Percentiles rank a stretch among this genome's conserved stretches.
Conservation (phyloP, 2,888 invertebrate genomes). For the Megaustenia siamemsis region DNA sequence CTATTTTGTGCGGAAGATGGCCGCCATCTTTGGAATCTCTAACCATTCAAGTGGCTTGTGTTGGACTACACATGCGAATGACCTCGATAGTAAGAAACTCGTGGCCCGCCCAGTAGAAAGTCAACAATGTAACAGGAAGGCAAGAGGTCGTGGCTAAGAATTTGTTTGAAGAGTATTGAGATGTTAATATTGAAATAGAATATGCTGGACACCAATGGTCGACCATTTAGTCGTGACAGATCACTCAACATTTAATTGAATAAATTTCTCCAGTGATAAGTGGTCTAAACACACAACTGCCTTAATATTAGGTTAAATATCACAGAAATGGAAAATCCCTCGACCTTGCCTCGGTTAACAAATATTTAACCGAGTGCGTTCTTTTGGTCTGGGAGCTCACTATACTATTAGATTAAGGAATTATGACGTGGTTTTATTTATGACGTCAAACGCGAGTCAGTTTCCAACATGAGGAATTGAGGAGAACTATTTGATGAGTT, state of each 20-base stretch:
- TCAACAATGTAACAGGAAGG: too few relatives aligned
- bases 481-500: conserved; percentile 2
- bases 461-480: background rate
- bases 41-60: too few relatives aligned
- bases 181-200: conserved; percentile 1
- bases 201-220: background rate
- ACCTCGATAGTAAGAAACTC: too few relatives aligned
- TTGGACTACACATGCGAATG: too few relatives aligned
- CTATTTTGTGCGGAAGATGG: too few relatives aligned
- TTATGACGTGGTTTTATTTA: background rate
- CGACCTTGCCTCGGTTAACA: background rate
- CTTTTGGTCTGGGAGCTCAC: background rate
- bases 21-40: too few relatives aligned
- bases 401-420: background rate
- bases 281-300: background rate
- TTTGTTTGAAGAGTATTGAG: conserved; percentile 19
- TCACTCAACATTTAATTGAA: conserved; percentile 7
- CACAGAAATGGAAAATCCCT: too few relatives aligned
- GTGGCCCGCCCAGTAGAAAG: too few relatives aligned
- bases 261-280: background rate
- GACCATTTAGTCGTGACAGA: conserved; percentile 21
- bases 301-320: too few relatives aligned
- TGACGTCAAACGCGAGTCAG: background rate
- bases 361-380: conserved; percentile 15
- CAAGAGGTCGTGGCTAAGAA: background rate